These are phyloP conservation scores for Virgularia gustaviana DNA, from an alignment of 92 coral and sea anemone species.

Conservation along the genomic window DNA sequence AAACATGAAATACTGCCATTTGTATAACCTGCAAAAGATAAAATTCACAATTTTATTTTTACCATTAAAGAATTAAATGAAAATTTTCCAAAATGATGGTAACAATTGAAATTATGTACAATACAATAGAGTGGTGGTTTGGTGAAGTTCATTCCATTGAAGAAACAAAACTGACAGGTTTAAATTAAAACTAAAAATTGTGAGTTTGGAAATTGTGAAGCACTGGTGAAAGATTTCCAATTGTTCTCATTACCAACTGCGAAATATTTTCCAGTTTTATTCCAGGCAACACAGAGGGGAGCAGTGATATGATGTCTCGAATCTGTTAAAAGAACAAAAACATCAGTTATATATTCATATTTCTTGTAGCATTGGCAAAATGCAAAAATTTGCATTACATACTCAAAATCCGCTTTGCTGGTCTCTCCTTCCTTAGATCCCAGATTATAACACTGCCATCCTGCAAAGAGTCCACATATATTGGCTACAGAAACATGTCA, in stretches of 20 bases:
- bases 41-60: background rate
- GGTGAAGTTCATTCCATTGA: background rate
- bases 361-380: background rate
- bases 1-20: constrained; percentile 80
- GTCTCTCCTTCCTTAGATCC: constrained; percentile 76
- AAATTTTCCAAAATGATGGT: background rate
- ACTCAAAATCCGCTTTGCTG: constrained; percentile 62
- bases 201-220: background rate
- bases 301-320: constrained; percentile 61
- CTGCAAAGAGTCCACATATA: constrained; percentile 28
- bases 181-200: background rate
- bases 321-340: too few species aligned
- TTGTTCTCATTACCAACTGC: constrained; percentile 63
- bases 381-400: background rate
- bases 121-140: background rate
- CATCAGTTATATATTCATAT: background rate
- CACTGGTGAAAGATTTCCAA: too few species aligned
- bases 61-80: background rate
- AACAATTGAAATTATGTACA: too few species aligned
- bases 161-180: background rate
- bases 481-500: background rate
- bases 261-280: constrained; percentile 69
- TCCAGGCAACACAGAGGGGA: constrained; percentile 82
- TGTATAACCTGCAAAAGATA: constrained; percentile 64
- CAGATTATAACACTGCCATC: constrained; percentile 87